Evolutionary conservation across 2,797 vertebrate genomes (phyloP), one percentile per base, ranked within the genome.

Genomic region (Meriones psammophilus): DNA sequence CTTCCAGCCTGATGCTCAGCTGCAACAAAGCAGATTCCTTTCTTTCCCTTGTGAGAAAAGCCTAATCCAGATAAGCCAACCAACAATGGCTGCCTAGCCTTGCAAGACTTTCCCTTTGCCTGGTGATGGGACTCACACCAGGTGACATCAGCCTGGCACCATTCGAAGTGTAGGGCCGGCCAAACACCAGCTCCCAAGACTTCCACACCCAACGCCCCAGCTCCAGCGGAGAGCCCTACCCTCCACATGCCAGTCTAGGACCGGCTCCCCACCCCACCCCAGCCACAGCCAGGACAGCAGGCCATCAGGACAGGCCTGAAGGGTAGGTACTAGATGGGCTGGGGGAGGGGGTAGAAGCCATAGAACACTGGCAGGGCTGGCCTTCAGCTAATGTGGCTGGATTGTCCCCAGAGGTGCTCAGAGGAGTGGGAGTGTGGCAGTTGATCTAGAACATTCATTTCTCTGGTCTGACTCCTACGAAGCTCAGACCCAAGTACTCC

Each of bases 51-150:
- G 14, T 62, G 15, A 0, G 14, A 92, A 94, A 96, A 94, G 93
- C 80, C 93, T 96, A 96, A 98, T 97, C 95, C 90, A 92, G 81
- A 80, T 92, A 96, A 97, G 94, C 91, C 68, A 8, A 50, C 26
- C 62, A 26, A 95, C 92, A 95, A 94, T 76, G 81, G 91, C 80
- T 60, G 83, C 86, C 81, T 50, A 62, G 93, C 92, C 77, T 84
- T 95, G n/a, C n/a, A n/a, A 90, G 78, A 80, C 81, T 81, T 81
- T 93, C 85, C 84, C 94, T 94, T 64, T 42, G 7, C 24, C 22
- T 56, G 13, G 81, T 93, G 81, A 91, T 17, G 10, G 68, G 77
- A 60, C 69, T 94, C 90, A 68, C 56, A n/a, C 60, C 73, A 8
- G 3, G 58, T 64, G 96, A 94, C 85, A 58, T 88, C 74, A 92